Conservation (phyloP, 2,888 invertebrate genomes). For the Brachyptera putata region DNA sequence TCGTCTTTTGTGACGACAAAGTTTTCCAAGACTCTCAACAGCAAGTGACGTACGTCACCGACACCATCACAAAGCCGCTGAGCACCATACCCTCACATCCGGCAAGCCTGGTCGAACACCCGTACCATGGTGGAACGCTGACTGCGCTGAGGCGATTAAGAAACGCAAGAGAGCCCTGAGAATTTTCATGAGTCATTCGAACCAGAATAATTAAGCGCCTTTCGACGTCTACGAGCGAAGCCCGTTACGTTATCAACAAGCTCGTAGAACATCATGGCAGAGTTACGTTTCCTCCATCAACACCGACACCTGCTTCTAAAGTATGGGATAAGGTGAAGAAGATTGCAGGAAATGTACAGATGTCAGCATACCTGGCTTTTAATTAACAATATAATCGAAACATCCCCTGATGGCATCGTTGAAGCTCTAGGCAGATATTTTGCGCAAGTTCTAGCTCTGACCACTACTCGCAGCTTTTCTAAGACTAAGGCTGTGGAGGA, state of each 20-base stretch:
- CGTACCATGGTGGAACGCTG: constrained; percentile 11
- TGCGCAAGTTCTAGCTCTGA: constrained; percentile 5
- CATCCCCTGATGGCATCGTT: neutral
- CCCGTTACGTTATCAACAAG: no score
- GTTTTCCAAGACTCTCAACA: neutral
- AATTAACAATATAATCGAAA: neutral
- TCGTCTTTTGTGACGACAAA: neutral
- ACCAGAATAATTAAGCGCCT: neutral
- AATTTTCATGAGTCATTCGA: neutral
- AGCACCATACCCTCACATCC: neutral
- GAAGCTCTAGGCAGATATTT: neutral
- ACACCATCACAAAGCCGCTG: neutral
- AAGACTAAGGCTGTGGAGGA: neutral
- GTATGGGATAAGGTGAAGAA: neutral
- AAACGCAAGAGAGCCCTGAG: neutral
- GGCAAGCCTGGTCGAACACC: neutral
- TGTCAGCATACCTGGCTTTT: neutral
- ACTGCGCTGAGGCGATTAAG: neutral
- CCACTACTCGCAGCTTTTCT: constrained; percentile 1
- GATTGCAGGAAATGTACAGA: neutral
- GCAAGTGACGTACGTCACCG: neutral
- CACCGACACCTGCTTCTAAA: neutral
- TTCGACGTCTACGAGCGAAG: neutral
- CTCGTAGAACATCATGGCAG: neutral
- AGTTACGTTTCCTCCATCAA: neutral